phyloP scores from a whole-genome alignment of 2,113 vertebrate genomes.

The Galbula dea region DNA sequence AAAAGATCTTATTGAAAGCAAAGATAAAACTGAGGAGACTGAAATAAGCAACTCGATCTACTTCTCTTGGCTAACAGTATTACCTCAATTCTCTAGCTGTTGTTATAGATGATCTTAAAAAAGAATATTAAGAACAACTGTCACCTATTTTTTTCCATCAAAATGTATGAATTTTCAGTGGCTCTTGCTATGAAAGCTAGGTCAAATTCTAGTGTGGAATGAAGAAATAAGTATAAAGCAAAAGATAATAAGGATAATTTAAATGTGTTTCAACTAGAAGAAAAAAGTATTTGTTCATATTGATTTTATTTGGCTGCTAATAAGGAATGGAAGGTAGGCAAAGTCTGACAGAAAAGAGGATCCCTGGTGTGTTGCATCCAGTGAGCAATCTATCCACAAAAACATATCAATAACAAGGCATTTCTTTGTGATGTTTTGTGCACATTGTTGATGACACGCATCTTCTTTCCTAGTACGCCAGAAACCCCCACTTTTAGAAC shows the following conservation, averaged over 20 bases:
- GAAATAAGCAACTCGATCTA: neutral
- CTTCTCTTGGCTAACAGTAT: neutral
- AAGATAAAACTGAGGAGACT: neutral
- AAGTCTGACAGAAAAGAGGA: neutral
- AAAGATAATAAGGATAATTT: neutral
- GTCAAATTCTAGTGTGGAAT: neutral
- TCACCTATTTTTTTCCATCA: neutral
- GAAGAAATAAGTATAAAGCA: neutral
- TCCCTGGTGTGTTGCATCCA: neutral
- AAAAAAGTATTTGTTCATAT: neutral
- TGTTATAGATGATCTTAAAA: constrained; percentile 15
- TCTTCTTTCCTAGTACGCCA: neutral
- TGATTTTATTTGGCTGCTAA: neutral
- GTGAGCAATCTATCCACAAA: neutral
- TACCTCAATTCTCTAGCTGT: neutral
- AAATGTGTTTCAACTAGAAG: neutral
- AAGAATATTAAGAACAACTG: constrained; percentile 12
- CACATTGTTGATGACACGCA: neutral
- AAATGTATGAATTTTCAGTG: constrained; percentile 20
- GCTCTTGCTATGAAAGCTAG: neutral
- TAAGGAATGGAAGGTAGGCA: neutral
- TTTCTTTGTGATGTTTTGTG: neutral
- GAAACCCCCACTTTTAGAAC: neutral
- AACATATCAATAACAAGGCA: neutral
- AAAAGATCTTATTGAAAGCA: constrained; percentile 12